These are phyloP conservation scores for Drepana arcuata DNA, from an alignment of 1,140 invertebrate genomes.

Conservation along the genomic window DNA sequence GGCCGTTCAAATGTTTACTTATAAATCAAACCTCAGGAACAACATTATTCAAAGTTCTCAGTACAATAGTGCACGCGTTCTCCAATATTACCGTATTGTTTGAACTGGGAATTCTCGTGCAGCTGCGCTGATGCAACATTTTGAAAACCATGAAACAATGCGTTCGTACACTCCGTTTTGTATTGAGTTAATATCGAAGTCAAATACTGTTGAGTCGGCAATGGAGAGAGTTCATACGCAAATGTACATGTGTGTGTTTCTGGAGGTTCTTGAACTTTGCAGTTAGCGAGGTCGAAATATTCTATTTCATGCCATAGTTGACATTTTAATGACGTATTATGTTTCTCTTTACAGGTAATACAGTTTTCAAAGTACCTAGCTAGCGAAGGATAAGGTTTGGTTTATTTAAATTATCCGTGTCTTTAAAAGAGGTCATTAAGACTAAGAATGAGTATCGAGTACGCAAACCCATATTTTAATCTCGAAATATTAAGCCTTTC, in stretches of 20 bases:
- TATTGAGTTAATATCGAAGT: constrained; percentile 16
- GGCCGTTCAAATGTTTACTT: constrained; percentile 12
- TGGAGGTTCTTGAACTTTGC: constrained; percentile 43
- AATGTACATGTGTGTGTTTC: constrained; percentile 24
- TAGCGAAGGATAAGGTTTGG: constrained; percentile 7
- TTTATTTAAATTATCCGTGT: no score
- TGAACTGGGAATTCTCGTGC: constrained; percentile 37
- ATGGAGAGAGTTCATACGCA: constrained; percentile 24
- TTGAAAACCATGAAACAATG: constrained; percentile 7
- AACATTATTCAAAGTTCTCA: constrained; percentile 33
- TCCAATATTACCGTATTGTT: constrained; percentile 37
- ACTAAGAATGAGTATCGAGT: no score
- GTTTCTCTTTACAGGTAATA: constrained; percentile 43
- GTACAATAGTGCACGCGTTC: no score
- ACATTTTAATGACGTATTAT: constrained; percentile 23
- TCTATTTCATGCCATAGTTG: constrained; percentile 15
- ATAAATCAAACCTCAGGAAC: constrained; percentile 21
- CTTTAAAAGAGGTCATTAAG: no score
- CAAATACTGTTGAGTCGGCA: constrained; percentile 30
- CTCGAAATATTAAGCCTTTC: no score
- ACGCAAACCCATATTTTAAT: no score
- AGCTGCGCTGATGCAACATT: constrained; percentile 26
- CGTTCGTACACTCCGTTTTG: constrained; percentile 29
- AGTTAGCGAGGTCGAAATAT: constrained; percentile 12
- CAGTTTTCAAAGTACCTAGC: constrained; percentile 7